Conservation (phyloP, 2,888 invertebrate species). For the Cephus spinipes region DNA sequence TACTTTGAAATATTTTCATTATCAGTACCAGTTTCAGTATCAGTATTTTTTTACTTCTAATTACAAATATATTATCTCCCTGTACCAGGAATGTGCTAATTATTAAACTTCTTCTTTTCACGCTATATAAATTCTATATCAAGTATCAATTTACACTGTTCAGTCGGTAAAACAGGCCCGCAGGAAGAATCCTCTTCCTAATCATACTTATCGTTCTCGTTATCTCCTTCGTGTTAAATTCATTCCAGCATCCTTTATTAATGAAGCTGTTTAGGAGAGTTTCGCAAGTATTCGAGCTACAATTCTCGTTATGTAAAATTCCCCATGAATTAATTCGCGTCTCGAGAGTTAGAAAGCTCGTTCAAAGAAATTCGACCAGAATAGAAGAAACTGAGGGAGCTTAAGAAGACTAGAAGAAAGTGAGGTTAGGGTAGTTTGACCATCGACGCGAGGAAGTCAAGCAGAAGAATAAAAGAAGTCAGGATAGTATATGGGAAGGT, state of each 20-base stretch:
- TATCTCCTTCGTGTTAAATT: neutral
- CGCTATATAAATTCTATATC: neutral
- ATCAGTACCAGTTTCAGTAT: neutral
- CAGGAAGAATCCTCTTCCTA: neutral
- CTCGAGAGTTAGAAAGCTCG: neutral
- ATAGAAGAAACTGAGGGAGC: neutral
- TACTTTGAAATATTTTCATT: neutral
- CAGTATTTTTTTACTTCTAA: neutral
- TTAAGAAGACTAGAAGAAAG: neutral
- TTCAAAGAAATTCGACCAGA: neutral
- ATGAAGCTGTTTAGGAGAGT: neutral
- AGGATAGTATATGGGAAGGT: slow-evolving; percentile 17
- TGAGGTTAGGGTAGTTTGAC: neutral
- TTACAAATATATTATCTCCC: neutral
- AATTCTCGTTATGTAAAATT: too few species aligned
- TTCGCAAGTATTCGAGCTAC: neutral
- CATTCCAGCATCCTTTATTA: neutral
- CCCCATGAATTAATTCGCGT: too few species aligned
- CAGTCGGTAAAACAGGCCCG: neutral
- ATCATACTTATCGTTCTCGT: neutral
- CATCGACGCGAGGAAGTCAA: neutral
- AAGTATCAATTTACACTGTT: neutral
- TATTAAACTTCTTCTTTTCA: neutral
- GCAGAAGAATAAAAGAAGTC: neutral
- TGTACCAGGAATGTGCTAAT: neutral